Evolutionary conservation across 2,113 vertebrate species (phyloP).

Genomic region (Elgaria multicarinata): DNA sequence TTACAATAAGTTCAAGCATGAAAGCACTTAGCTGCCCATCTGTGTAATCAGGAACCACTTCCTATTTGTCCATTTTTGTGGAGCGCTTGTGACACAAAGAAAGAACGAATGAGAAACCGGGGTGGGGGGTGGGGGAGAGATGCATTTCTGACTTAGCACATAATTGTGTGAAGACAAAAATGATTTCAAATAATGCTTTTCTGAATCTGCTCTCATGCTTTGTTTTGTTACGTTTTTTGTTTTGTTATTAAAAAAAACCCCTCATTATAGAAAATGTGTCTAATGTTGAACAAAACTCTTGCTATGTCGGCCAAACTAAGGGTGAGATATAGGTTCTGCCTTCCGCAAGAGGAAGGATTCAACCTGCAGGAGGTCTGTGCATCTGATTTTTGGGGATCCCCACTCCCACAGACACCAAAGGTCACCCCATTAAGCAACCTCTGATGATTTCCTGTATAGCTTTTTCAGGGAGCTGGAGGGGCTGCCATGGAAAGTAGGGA

Average conservation of each 20-base stretch:
- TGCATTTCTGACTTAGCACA: not conserved
- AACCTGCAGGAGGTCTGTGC: no score
- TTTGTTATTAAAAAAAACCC: no score
- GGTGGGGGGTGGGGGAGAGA: no score
- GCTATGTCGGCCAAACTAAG: not conserved
- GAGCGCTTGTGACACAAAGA: not conserved
- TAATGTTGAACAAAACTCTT: not conserved
- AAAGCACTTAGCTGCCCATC: not conserved
- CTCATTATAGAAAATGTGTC: not conserved
- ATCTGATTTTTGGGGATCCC: no score
- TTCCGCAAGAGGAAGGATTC: no score
- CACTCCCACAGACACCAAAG: no score
- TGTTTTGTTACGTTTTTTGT: no score
- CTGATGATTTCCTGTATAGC: no score
- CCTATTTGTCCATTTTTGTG: fast-evolving
- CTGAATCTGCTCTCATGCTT: conserved; percentile 2
- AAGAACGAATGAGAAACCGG: not conserved
- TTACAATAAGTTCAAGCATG: conserved; percentile 7
- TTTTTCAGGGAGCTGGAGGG: no score
- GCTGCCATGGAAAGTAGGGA: no score
- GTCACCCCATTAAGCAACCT: no score
- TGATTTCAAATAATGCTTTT: not conserved
- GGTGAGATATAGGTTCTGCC: not conserved
- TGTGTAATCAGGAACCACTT: conserved; percentile 1
- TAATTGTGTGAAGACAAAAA: not conserved